phyloP scores from a whole-genome alignment of 2,888 invertebrate species.

The Epinotia nisella region DNA sequence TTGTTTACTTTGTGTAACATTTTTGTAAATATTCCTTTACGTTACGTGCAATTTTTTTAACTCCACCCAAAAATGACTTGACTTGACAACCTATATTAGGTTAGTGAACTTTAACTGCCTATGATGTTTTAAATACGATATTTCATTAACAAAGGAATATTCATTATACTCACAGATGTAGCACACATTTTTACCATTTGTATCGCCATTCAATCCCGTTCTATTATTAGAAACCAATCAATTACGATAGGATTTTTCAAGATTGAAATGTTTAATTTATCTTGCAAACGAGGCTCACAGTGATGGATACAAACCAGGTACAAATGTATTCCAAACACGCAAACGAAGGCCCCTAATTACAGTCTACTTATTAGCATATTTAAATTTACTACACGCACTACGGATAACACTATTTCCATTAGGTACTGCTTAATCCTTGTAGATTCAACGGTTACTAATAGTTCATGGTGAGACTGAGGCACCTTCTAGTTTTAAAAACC shows the following conservation, averaged over 20 bases:
- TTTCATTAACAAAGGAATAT: slow-evolving; percentile 17
- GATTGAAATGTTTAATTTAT: not conserved
- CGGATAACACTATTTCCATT: not conserved
- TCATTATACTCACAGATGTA: not conserved
- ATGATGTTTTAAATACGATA: slow-evolving; percentile 4
- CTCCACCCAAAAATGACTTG: no score
- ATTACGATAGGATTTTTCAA: slow-evolving; percentile 6
- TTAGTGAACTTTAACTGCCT: no score
- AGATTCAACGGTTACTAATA: no score
- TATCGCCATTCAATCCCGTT: slow-evolving; percentile 17
- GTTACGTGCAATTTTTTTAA: no score
- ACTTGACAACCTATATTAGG: no score
- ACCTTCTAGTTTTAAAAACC: no score
- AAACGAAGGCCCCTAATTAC: not conserved
- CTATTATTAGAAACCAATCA: not conserved
- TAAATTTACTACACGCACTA: not conserved
- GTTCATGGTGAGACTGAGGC: no score
- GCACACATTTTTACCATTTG: slow-evolving; percentile 10
- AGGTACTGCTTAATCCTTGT: not conserved
- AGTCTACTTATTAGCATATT: slow-evolving; percentile 14
- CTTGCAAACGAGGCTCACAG: not conserved
- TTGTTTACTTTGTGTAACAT: no score
- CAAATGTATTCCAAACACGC: slow-evolving; percentile 4
- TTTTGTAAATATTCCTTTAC: no score
- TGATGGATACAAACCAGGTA: not conserved